Evolutionary conservation across 1,140 invertebrate species (phyloP).

Genomic region (Diabrotica virgifera): DNA sequence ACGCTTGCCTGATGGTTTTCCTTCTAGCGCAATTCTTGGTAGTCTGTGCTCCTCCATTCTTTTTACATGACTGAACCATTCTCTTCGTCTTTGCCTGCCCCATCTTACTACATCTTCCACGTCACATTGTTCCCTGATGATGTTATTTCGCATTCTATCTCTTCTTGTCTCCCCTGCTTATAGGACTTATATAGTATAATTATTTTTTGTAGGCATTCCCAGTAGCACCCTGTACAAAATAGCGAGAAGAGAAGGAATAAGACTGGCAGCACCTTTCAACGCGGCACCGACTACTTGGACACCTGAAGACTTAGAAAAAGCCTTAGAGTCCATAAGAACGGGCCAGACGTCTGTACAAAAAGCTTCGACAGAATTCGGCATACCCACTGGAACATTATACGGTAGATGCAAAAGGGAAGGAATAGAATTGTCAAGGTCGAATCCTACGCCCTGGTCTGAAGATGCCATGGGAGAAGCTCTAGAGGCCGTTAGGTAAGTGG

Average conservation of each 20-base stretch:
- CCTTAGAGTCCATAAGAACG: conserved; percentile 76
- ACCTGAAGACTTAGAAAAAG: conserved; percentile 76
- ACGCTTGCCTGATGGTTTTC: too few species aligned
- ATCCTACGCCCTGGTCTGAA: conserved; percentile 85
- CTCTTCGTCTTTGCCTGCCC: too few species aligned
- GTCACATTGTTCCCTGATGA: too few species aligned
- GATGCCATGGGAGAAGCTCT: conserved; percentile 85
- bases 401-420: conserved; percentile 84
- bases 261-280: conserved; percentile 82
- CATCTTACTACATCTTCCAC: too few species aligned
- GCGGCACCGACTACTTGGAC: conserved; percentile 87
- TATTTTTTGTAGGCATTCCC: conserved; percentile 61
- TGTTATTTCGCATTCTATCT: too few species aligned
- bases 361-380: conserved; percentile 79
- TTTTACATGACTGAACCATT: too few species aligned
- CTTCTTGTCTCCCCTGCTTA: too few species aligned
- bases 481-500: conserved; percentile 73
- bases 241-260: conserved; percentile 81
- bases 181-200: neutral
- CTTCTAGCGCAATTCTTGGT: too few species aligned
- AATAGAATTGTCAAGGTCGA: conserved; percentile 80
- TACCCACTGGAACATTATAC: conserved; percentile 80
- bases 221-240: conserved; percentile 89
- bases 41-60: too few species aligned
- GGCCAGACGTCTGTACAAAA: conserved; percentile 82